Evolutionary conservation across 2,888 invertebrate genomes (phyloP).

Genomic region (Lobophora halterata): DNA sequence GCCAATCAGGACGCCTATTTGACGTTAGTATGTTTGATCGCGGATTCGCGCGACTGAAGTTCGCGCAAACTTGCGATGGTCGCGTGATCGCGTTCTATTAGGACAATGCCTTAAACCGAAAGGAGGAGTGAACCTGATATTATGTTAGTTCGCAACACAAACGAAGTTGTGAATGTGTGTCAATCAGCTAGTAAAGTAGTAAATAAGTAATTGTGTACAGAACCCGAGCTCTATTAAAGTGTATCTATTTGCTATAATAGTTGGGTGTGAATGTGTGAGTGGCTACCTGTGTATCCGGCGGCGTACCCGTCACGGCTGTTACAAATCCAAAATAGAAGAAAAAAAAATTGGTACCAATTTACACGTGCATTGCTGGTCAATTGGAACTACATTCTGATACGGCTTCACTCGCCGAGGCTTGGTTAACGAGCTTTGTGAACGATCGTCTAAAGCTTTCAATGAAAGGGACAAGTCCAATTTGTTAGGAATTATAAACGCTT

Average conservation of each 20-base stretch:
- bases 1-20: no score
- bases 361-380: constrained; percentile 53
- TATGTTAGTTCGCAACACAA: no score
- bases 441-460: constrained; percentile 29
- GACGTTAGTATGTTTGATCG: no score
- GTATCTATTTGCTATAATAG: constrained; percentile 48
- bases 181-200: no score
- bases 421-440: constrained; percentile 23
- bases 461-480: constrained; percentile 40
- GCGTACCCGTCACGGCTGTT: constrained; percentile 57
- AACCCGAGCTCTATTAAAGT: constrained; percentile 33
- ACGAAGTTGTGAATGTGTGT: no score
- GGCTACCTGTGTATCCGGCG: constrained; percentile 73
- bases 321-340: constrained; percentile 59
- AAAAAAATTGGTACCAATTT: constrained; percentile 53
- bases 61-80: no score
- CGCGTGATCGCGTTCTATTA: no score
- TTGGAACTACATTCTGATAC: constrained; percentile 35
- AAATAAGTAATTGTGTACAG: constrained; percentile 26
- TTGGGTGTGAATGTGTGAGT: constrained; percentile 56
- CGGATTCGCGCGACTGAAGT: no score
- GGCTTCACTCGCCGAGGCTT: constrained; percentile 23
- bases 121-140: no score
- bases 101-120: no score
- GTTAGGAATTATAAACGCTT: constrained; percentile 43